A percentile compares a stretch with the other conserved stretches of the same genome.
Evolutionary conservation across 1,140 invertebrate genomes (phyloP).

Genomic region (Drosophila melanica): DNA sequence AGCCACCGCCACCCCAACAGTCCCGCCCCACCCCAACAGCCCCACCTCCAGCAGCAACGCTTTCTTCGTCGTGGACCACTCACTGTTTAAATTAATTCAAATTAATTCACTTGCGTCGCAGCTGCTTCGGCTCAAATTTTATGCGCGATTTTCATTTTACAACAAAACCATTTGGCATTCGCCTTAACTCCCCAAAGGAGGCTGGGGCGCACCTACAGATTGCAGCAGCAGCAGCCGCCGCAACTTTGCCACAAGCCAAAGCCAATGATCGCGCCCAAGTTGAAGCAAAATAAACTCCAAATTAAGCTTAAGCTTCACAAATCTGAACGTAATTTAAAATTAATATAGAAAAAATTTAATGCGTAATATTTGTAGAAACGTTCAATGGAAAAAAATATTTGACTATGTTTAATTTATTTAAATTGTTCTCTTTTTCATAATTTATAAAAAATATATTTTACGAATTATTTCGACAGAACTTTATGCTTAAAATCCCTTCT

Average conservation of each 20-base stretch:
- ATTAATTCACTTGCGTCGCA: constrained; percentile 80
- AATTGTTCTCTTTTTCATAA: no score
- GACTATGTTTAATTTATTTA: no score
- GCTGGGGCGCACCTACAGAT: constrained; percentile 10
- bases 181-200: neutral
- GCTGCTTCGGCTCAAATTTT: constrained; percentile 82
- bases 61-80: constrained; percentile 29
- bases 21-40: neutral
- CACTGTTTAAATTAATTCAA: constrained; percentile 77
- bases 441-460: no score
- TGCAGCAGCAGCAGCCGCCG: constrained; percentile 4
- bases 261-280: neutral
- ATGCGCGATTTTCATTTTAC: constrained; percentile 77
- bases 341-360: no score
- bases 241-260: neutral
- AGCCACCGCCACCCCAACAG: neutral
- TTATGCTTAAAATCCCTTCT: no score
- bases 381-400: neutral
- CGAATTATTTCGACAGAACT: no score
- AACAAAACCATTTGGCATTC: constrained; percentile 67
- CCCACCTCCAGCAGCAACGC: neutral
- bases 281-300: no score
- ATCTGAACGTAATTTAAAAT: neutral
- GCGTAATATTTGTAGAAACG: neutral
- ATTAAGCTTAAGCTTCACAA: neutral